Conservation (phyloP, 64 coral and sea anemone genomes). For the Stichodactyla mertensii region DNA sequence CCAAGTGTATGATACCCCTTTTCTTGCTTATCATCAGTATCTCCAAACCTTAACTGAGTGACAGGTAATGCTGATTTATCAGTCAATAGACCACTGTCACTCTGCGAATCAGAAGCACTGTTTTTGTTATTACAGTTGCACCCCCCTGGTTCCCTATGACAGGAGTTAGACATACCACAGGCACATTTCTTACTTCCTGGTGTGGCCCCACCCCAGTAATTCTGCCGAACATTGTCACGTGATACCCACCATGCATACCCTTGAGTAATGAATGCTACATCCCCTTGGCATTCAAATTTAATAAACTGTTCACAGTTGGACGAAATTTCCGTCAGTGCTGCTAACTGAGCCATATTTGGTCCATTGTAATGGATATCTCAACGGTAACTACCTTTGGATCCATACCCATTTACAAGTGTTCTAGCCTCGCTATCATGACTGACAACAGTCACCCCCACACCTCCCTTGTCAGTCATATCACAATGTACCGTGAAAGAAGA, state of each 20-base stretch:
- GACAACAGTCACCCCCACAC: slow-evolving; percentile 44
- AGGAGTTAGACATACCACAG: slow-evolving; percentile 29
- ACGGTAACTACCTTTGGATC: not conserved
- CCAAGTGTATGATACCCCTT: slow-evolving; percentile 16
- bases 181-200: slow-evolving; percentile 32
- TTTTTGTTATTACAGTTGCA: slow-evolving; percentile 9
- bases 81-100: too few relatives aligned
- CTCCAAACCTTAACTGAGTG: too few relatives aligned
- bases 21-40: too few relatives aligned
- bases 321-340: not conserved
- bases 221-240: slow-evolving; percentile 7
- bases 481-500: slow-evolving; percentile 27
- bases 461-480: slow-evolving; percentile 43
- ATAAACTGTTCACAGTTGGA: slow-evolving; percentile 49
- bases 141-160: not conserved
- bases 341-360: not conserved
- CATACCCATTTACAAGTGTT: slow-evolving; percentile 9
- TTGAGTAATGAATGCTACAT: not conserved
- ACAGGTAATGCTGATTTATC: too few relatives aligned
- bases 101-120: too few relatives aligned
- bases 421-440: slow-evolving; percentile 51
- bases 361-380: not conserved
- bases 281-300: slow-evolving; percentile 26
- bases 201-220: slow-evolving; percentile 45
- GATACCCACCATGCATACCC: slow-evolving; percentile 43